Evolutionary conservation across 1,140 invertebrate genomes (phyloP).

Genomic region (Trichonephila clavata): DNA sequence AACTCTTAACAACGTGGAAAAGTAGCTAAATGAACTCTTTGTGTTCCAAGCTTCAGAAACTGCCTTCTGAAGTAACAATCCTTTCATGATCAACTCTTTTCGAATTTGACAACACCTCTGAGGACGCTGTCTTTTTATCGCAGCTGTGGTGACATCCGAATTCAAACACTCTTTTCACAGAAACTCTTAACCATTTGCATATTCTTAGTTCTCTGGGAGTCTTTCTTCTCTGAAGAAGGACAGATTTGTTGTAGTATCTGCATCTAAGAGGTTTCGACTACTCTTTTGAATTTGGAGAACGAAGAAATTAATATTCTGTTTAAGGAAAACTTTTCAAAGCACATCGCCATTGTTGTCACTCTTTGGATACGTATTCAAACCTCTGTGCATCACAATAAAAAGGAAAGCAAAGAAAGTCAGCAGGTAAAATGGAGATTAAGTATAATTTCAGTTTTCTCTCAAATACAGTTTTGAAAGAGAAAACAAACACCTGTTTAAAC

Average conservation of each 20-base stretch:
- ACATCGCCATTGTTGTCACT: not conserved
- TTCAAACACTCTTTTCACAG: not conserved
- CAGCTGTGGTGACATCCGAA: not conserved
- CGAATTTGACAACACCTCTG: not conserved
- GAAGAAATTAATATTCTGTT: not conserved
- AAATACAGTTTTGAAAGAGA: not conserved
- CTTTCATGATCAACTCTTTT: not conserved
- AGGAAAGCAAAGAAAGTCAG: not conserved
- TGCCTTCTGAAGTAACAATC: not conserved
- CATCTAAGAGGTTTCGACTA: not conserved
- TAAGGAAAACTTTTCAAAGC: not conserved
- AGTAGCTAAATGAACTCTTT: not conserved
- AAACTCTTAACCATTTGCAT: slow-evolving; percentile 28
- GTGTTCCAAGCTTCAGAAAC: not conserved
- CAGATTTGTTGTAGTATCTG: not conserved
- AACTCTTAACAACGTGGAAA: not conserved
- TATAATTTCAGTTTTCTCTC: not conserved
- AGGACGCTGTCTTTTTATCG: not conserved
- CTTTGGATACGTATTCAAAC: not conserved
- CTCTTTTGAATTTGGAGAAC: not conserved
- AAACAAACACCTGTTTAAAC: not conserved
- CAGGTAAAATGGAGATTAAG: not conserved
- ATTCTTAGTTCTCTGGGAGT: not conserved
- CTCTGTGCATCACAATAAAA: not conserved
- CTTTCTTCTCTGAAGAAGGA: not conserved